phyloP scores from a whole-genome alignment of 1,140 invertebrate species.

The Geopemphigus sp. region DNA sequence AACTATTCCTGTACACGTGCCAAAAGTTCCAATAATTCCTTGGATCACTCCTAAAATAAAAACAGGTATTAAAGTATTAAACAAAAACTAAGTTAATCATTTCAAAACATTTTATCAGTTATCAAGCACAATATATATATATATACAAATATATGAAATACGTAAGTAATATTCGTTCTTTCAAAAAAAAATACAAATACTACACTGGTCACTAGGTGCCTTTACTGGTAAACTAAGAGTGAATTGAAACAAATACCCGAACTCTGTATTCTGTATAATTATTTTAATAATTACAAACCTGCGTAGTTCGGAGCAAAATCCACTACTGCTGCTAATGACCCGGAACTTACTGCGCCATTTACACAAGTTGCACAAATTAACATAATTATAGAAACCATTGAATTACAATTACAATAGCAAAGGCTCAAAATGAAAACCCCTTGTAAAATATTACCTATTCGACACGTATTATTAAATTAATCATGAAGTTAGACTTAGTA shows the following conservation, averaged over 20 bases:
- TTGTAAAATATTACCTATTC: constrained; percentile 36
- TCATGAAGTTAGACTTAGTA: too few species aligned
- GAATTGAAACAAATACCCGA: too few species aligned
- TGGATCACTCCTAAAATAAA: constrained; percentile 58
- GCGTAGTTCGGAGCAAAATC: constrained; percentile 70
- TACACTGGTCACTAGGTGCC: too few species aligned
- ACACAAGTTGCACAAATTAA: constrained; percentile 63
- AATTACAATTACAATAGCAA: constrained; percentile 65
- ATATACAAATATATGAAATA: too few species aligned
- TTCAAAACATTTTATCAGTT: too few species aligned
- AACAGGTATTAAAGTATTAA: not conserved
- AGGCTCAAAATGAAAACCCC: constrained; percentile 59
- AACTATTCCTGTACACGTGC: constrained; percentile 57
- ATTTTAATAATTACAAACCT: constrained; percentile 54
- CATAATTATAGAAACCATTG: constrained; percentile 61
- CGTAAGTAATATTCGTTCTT: too few species aligned
- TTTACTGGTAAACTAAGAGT: too few species aligned
- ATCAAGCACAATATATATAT: too few species aligned
- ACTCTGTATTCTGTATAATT: too few species aligned
- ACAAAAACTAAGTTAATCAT: too few species aligned
- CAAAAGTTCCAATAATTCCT: constrained; percentile 61
- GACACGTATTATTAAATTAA: not conserved
- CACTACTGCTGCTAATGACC: constrained; percentile 63
- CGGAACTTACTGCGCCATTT: constrained; percentile 67
- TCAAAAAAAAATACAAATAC: too few species aligned